Evolutionary conservation across 2,888 invertebrate genomes (phyloP), one percentile per base, ranked within the genome.

Genomic region (Pollenia amentaria): DNA sequence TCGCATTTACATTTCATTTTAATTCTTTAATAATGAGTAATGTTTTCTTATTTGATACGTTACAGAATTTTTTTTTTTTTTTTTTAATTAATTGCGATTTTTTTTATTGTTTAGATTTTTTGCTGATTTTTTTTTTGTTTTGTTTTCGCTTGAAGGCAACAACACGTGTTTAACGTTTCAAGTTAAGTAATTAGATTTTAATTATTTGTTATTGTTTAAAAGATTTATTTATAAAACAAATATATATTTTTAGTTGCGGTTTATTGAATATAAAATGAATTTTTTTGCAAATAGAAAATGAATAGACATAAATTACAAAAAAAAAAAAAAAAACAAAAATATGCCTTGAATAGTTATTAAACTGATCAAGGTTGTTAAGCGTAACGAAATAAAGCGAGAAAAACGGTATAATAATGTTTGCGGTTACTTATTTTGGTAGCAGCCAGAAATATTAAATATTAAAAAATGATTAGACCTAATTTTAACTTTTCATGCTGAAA

Each of bases 101-200:
- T 55, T 46, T 16, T 6, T 55, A 7, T 18, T 21, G 1, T 44
- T 3, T 11, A 38, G 46, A 67, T 29, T 21, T 18, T 48, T 40
- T 77, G 21, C n/a, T 55, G 14, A 11, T 11, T n/a, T 64, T 46
- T 53, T 64, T 60, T 21, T 8, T 76, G 53, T 51, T 53, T 16
- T 64, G 38, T 53, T 21, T 57, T 10, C n/a, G 40, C 38, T 64
- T 73, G 64, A 80, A 80, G 72, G 80, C 46, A 69, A 69, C 21
- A 82, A 53, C 69, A 76, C 53, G 53, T 70, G 76, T 76, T 82
- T 44, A 42, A 11, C 44, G 16, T 42, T 46, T 57, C 48, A 40
- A 48, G 38, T 67, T 67, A 48, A 67, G 38, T 82, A 82, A 82
- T 82, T 76, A 69, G 62, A 18, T 69, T 75, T 82, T 69, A 75